These are phyloP conservation scores for Zaprionus davidi DNA, from an alignment of 1,140 invertebrate species.

Conservation along the genomic window DNA sequence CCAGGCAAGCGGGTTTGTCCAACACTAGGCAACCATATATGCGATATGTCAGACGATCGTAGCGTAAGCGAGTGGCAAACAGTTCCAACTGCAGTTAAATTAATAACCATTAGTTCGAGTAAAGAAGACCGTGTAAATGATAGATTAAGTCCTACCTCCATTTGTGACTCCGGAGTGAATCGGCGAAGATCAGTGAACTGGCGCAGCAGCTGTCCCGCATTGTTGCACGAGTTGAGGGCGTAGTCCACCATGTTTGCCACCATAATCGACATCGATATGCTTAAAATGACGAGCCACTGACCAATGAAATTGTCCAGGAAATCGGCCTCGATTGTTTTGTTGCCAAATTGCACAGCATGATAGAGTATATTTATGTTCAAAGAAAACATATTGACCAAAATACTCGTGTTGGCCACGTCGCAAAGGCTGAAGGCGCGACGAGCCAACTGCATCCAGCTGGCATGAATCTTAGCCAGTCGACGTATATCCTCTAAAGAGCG, in stretches of 20 bases:
- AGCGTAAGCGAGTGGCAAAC: constrained; percentile 36
- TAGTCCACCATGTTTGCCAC: constrained; percentile 56
- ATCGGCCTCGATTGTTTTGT: constrained; percentile 39
- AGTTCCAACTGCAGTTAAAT: constrained; percentile 42
- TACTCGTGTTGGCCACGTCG: constrained; percentile 38
- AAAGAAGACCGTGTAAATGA: not conserved
- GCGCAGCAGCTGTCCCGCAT: constrained; percentile 22
- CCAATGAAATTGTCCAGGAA: constrained; percentile 26
- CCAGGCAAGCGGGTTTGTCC: constrained; percentile 49
- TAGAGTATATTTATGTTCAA: constrained; percentile 53
- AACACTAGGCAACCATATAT: constrained; percentile 50
- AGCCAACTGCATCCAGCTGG: constrained; percentile 40
- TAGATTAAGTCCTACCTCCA: constrained; percentile 37
- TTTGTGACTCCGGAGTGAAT: constrained; percentile 4
- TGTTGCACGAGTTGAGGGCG: constrained; percentile 50
- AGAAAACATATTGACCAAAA: constrained; percentile 56
- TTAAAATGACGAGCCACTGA: constrained; percentile 31
- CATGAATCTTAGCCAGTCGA: constrained; percentile 35
- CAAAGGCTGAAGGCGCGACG: constrained; percentile 33
- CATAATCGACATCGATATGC: constrained; percentile 12
- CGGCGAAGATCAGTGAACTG: constrained; percentile 46
- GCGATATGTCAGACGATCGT: constrained; percentile 49
- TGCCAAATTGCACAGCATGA: constrained; percentile 63
- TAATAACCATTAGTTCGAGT: not conserved
- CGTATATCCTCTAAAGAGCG: constrained; percentile 11